These are phyloP conservation scores for Carcharodon carcharias DNA, from an alignment of 2,797 vertebrate genomes.

Conservation along the genomic window DNA sequence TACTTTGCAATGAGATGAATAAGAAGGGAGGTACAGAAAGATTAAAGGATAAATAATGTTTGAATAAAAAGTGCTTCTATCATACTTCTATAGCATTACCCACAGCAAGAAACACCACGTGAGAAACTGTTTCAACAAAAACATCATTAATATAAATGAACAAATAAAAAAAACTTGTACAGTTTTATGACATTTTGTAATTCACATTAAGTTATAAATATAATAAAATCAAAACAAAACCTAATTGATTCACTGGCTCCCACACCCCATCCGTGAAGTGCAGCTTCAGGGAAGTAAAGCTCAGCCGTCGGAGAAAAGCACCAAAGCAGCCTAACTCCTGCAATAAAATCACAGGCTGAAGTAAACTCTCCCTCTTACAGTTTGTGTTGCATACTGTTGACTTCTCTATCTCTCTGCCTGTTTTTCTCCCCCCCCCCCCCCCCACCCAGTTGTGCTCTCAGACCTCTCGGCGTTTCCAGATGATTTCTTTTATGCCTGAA, in stretches of 20 bases:
- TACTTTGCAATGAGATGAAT: background rate
- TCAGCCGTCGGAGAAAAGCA: background rate
- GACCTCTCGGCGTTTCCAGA: background rate
- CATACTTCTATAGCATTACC: background rate
- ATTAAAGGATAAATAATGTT: background rate
- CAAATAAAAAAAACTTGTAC: background rate
- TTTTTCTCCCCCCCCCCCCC: no score
- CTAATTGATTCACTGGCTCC: background rate
- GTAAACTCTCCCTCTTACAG: background rate
- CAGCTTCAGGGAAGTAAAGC: no score
- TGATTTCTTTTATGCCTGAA: background rate
- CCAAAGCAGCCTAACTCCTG: background rate
- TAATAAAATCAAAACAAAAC: background rate
- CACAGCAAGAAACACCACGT: background rate
- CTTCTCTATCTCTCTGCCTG: background rate
- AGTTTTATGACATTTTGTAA: background rate
- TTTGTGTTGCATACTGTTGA: background rate
- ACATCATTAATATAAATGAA: background rate
- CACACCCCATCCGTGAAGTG: background rate
- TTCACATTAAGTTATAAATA: background rate
- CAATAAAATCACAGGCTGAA: background rate
- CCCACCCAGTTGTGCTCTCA: background rate
- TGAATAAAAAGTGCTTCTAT: background rate
- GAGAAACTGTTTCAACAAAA: background rate
- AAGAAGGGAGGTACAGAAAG: background rate